These are phyloP conservation scores for Hephaestus fuliginosus DNA, from an alignment of 2,797 vertebrate genomes.

Conservation along the genomic window DNA sequence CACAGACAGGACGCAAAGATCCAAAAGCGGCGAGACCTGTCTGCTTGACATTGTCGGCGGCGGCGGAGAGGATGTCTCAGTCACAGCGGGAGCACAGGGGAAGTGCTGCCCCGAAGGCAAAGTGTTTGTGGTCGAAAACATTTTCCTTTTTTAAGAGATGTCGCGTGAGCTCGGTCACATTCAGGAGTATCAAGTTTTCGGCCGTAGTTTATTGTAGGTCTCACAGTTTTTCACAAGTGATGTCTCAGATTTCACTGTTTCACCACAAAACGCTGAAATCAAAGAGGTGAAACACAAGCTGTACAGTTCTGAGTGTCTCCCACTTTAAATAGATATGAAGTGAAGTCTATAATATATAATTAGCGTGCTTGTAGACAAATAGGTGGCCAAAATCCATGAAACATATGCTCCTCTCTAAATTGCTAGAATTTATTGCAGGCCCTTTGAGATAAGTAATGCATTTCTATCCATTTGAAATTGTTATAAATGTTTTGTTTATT, in stretches of 20 bases:
- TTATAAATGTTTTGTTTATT: no score
- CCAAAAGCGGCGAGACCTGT: neutral
- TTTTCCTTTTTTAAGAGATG: neutral
- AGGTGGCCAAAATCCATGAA: neutral
- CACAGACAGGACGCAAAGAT: neutral
- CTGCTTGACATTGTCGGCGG: slow-evolving; percentile 9
- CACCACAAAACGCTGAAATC: neutral
- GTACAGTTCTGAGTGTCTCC: neutral
- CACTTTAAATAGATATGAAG: neutral
- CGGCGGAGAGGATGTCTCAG: neutral
- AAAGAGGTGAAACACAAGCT: neutral
- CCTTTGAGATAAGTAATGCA: neutral
- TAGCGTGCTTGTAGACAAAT: neutral
- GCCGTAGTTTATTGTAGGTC: neutral
- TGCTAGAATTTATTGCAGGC: neutral
- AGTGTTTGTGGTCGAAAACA: slow-evolving; percentile 4
- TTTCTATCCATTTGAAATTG: neutral
- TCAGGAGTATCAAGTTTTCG: neutral
- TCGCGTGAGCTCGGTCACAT: neutral
- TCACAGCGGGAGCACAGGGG: slow-evolving; percentile 1
- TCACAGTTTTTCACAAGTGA: neutral
- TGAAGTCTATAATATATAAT: slow-evolving; percentile 9
- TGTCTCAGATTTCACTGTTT: slow-evolving; percentile 23
- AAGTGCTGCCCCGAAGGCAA: neutral
- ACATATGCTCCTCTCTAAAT: neutral